These are phyloP conservation scores for Drepana arcuata DNA, from an alignment of 1,140 invertebrate genomes.

Conservation along the genomic window DNA sequence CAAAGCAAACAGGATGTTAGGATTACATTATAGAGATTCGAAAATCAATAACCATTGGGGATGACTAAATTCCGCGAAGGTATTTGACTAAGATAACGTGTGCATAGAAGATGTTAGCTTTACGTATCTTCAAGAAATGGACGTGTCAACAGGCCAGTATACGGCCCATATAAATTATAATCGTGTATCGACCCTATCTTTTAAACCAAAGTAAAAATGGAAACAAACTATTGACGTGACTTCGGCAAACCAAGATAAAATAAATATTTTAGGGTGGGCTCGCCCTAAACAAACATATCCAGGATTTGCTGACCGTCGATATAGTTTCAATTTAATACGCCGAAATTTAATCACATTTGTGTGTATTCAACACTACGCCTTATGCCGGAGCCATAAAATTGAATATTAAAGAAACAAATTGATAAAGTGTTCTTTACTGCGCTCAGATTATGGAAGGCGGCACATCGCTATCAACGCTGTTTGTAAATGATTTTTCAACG, in stretches of 20 bases:
- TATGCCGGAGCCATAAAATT: slow-evolving; percentile 15
- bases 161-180: slow-evolving; percentile 55
- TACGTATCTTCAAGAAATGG: slow-evolving; percentile 45
- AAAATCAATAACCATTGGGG: slow-evolving; percentile 45
- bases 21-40: slow-evolving; percentile 25
- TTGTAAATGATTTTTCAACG: slow-evolving; percentile 28
- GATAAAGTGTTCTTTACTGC: no score
- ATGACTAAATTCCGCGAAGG: slow-evolving; percentile 52
- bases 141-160: slow-evolving; percentile 46
- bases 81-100: slow-evolving; percentile 57
- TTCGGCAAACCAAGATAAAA: slow-evolving; percentile 68
- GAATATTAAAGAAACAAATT: slow-evolving; percentile 4
- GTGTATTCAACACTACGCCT: slow-evolving; percentile 23
- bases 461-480: slow-evolving; percentile 23
- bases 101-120: slow-evolving; percentile 48
- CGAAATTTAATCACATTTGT: slow-evolving; percentile 54
- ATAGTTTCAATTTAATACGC: slow-evolving; percentile 68
- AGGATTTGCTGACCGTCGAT: slow-evolving; percentile 67
- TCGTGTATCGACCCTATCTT: slow-evolving; percentile 50
- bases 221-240: slow-evolving; percentile 65
- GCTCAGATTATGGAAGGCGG: no score
- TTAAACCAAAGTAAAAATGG: slow-evolving; percentile 53
- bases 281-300: slow-evolving; percentile 65
- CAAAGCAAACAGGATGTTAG: slow-evolving; percentile 37
- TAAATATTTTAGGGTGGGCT: slow-evolving; percentile 70